A percentile compares a stretch with the other conserved stretches of the same genome.
phyloP scores from a whole-genome alignment of 2,113 vertebrate species.

The Orientallactaga bullata region DNA sequence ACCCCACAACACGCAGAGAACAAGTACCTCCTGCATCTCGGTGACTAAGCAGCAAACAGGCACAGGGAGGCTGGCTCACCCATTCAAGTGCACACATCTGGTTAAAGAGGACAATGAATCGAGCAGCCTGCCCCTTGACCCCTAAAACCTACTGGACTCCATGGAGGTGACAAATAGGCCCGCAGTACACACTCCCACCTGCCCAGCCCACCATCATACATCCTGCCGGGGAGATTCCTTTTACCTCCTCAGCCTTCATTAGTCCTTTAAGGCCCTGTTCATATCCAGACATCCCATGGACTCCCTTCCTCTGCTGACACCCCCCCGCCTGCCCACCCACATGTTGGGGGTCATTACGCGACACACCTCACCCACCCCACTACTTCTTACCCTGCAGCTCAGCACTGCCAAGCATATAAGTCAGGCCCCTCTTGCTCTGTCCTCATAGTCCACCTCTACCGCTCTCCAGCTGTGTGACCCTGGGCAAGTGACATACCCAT shows the following conservation, averaged over 20 bases:
- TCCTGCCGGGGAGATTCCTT: not conserved
- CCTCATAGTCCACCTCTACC: not conserved
- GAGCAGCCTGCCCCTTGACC: not conserved
- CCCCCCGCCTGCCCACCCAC: too few relatives aligned
- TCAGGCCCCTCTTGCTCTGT: fast-evolving
- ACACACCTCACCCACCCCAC: not conserved
- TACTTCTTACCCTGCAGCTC: not conserved
- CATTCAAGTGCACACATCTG: not conserved
- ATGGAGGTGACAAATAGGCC: too few relatives aligned
- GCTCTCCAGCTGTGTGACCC: not conserved
- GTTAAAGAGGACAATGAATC: not conserved
- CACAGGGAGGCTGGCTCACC: not conserved
- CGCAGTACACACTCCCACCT: not conserved
- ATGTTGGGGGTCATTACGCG: too few relatives aligned
- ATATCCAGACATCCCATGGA: not conserved
- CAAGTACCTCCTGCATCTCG: not conserved
- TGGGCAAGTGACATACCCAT: not conserved
- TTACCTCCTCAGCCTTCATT: not conserved
- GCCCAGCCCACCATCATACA: fast-evolving
- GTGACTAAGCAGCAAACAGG: not conserved
- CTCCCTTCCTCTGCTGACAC: not conserved
- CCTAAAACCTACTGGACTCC: not conserved
- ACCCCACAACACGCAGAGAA: not conserved
- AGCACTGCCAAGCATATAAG: not conserved
- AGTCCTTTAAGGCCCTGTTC: fast-evolving